Evolutionary conservation across 2,797 vertebrate species (phyloP).

Genomic region (Acipenser oxyrinchus): DNA sequence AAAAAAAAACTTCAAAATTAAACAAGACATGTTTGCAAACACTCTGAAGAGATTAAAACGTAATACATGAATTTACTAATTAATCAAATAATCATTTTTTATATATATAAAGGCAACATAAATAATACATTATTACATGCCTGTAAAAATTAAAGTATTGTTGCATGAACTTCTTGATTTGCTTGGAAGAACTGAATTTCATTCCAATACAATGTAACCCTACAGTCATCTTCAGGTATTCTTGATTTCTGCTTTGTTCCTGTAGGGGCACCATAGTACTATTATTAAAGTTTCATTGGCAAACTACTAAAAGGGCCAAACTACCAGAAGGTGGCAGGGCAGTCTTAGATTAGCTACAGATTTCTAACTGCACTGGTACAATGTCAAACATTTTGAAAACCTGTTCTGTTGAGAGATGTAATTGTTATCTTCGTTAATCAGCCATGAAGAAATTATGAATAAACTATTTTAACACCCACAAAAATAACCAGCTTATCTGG

Average conservation of each 20-base stretch:
- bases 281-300: not conserved
- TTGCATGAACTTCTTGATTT: too few species aligned
- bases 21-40: too few species aligned
- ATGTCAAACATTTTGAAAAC: too few species aligned
- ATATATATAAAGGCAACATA: too few species aligned
- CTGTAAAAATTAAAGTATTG: too few species aligned
- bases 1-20: too few species aligned
- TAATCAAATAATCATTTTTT: too few species aligned
- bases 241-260: not conserved
- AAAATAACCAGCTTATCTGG: not conserved
- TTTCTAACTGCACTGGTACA: not conserved
- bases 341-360: slow-evolving; percentile 10
- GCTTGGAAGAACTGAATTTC: not conserved
- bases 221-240: not conserved
- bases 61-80: too few species aligned
- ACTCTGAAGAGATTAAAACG: too few species aligned
- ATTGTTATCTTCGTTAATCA: not conserved
- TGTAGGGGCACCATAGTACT: slow-evolving; percentile 14
- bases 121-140: too few species aligned
- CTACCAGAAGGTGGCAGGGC: slow-evolving; percentile 23
- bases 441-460: not conserved
- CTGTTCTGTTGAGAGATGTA: too few species aligned
- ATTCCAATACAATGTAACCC: not conserved
- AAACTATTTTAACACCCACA: not conserved
- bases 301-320: not conserved